These are phyloP conservation scores for Gymnothorax javanicus DNA, from an alignment of 2,797 vertebrate species.

Conservation along the genomic window DNA sequence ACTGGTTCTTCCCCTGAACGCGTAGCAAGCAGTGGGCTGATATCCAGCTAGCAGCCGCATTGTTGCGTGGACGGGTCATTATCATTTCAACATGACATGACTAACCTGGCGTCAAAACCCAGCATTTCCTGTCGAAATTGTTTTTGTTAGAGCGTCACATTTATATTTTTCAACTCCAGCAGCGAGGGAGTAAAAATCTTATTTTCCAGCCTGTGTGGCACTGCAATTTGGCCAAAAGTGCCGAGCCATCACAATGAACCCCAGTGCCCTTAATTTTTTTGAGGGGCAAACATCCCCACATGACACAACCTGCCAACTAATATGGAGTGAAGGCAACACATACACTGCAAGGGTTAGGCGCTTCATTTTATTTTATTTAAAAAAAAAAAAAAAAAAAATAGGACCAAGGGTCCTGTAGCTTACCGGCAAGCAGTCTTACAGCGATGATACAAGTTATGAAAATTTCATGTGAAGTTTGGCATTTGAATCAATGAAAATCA, in stretches of 20 bases:
- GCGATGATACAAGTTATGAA: too few species aligned
- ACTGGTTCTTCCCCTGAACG: not conserved
- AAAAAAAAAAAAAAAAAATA: too few species aligned
- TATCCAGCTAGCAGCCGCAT: not conserved
- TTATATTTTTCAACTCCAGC: not conserved
- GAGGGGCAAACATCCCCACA: not conserved
- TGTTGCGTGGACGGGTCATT: not conserved
- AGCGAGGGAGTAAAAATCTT: not conserved
- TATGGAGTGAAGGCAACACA: not conserved
- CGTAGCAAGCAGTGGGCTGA: not conserved
- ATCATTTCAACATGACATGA: conserved; percentile 31
- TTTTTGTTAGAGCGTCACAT: not conserved
- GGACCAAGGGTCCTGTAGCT: too few species aligned
- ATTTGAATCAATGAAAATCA: too few species aligned
- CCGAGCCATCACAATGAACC: not conserved
- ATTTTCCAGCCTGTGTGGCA: not conserved
- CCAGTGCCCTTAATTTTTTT: not conserved
- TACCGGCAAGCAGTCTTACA: too few species aligned
- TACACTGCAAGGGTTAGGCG: not conserved
- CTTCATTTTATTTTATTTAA: too few species aligned
- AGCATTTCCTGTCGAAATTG: not conserved
- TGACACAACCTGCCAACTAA: not conserved
- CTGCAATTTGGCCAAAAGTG: not conserved
- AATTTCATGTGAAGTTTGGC: too few species aligned
- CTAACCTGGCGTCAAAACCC: conserved; percentile 22